Evolutionary conservation across 2,113 vertebrate species (phyloP).

Genomic region (Orycteropus afer): DNA sequence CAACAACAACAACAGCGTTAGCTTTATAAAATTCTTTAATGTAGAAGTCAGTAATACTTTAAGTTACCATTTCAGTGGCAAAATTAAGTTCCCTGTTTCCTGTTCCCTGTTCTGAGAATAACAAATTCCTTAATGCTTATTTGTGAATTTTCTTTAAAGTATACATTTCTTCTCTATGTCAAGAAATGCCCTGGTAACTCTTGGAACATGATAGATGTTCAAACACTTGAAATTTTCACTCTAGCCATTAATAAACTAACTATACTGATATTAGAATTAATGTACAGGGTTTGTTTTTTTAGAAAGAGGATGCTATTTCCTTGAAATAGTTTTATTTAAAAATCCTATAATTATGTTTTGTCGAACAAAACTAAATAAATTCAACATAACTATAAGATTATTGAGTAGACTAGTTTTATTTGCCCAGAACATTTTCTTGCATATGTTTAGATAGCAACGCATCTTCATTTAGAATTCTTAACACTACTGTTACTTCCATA

Average conservation of each 20-base stretch:
- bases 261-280: background rate
- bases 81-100: background rate
- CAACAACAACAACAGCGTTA: too few relatives aligned
- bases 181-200: background rate
- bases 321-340: background rate
- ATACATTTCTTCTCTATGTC: background rate
- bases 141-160: background rate
- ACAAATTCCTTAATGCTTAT: background rate
- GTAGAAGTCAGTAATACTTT: background rate
- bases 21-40: background rate
- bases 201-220: background rate
- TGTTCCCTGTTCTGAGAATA: background rate
- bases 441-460: background rate
- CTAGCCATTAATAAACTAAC: background rate
- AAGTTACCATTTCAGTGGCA: background rate
- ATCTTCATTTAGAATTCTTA: background rate
- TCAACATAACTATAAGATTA: background rate
- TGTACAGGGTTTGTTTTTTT: background rate
- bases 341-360: background rate
- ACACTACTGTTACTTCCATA: background rate
- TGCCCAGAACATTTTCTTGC: background rate
- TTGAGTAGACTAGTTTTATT: background rate
- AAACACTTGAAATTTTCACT: background rate
- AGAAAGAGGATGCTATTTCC: background rate
- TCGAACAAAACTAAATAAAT: background rate